Evolutionary conservation across 2,888 invertebrate genomes (phyloP), one percentile per base, ranked within the genome.

Genomic region (Leptopilina syphax): DNA sequence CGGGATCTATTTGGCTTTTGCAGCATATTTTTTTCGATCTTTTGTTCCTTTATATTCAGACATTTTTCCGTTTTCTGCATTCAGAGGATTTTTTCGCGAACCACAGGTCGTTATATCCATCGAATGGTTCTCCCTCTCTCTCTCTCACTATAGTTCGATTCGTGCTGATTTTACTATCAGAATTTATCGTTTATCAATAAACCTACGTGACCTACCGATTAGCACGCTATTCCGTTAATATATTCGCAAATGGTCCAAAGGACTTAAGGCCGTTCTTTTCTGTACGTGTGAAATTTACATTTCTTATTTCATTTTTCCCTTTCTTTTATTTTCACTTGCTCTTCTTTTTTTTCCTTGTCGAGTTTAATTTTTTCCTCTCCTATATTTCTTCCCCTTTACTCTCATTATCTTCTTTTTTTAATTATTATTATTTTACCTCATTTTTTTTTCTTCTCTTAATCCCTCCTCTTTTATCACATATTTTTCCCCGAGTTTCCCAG

Each of bases 121-220:
- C 13, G 73, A 73, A 73, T 60, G 57, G 73, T 57, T 73, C 12
- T 73, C 44, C 1, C 34, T 27, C 27, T 3, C 34, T 34, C 34
- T 34, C 34, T 34, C 34, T 3, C 34, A 18, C 18, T 18, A 18
- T 34, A 34, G 34, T 34, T 73, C 41, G 57, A 41, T 34, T 34
- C 34, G 34, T n/a, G 57, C 73, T 60, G 57, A 73, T 73, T 73
- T 73, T 73, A 73, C 41, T 60, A 73, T 65, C 65, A 41, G 73
- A 73, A 57, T 73, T 73, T 57, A 73, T 73, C 34, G 57, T 73
- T 73, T 73, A 41, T 73, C 73, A 73, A 73, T 73, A 73, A 73
- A 60, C 57, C 57, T 50, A 57, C 73, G 41, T 73, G 73, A 73
- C 57, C 27, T 9, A 34, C 70, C 70, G 4, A 70, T 70, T 70